Evolutionary conservation across 2,113 vertebrate genomes (phyloP).

Genomic region (Zonotrichia leucophrys): DNA sequence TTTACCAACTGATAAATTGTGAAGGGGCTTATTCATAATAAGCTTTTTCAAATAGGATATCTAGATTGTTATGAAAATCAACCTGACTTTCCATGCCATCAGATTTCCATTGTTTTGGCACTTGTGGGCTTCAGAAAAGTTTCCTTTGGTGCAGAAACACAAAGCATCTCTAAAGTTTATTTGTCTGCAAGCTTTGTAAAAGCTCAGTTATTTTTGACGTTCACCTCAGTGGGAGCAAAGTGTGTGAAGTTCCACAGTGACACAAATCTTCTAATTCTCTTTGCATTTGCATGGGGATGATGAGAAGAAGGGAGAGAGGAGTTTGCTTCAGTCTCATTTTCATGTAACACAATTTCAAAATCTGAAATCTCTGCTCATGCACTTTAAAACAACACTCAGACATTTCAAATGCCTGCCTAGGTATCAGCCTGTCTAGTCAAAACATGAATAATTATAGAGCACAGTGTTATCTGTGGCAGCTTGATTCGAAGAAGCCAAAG

Average conservation of each 20-base stretch:
- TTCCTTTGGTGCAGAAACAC: neutral
- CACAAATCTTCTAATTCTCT: neutral
- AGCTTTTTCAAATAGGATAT: neutral
- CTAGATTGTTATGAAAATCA: neutral
- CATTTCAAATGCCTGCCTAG: neutral
- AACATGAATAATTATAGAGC: neutral
- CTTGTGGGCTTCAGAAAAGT: rapidly evolving
- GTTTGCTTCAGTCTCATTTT: neutral
- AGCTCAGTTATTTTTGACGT: neutral
- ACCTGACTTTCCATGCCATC: neutral
- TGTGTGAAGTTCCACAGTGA: neutral
- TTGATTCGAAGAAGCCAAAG: neutral
- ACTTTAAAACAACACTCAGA: neutral
- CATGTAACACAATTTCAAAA: neutral
- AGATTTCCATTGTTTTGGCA: neutral
- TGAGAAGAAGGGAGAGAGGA: neutral
- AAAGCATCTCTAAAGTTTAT: neutral
- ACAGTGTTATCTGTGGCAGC: neutral
- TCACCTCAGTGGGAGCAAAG: neutral
- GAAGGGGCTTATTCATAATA: neutral
- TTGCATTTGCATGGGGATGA: neutral
- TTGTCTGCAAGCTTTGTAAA: neutral
- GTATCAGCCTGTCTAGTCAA: neutral
- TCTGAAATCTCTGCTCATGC: neutral
- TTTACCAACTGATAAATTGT: neutral